Base-by-base conservation (phyloP, 1,140 invertebrate species). In the Paramacrobiotus metropolitanus region DNA sequence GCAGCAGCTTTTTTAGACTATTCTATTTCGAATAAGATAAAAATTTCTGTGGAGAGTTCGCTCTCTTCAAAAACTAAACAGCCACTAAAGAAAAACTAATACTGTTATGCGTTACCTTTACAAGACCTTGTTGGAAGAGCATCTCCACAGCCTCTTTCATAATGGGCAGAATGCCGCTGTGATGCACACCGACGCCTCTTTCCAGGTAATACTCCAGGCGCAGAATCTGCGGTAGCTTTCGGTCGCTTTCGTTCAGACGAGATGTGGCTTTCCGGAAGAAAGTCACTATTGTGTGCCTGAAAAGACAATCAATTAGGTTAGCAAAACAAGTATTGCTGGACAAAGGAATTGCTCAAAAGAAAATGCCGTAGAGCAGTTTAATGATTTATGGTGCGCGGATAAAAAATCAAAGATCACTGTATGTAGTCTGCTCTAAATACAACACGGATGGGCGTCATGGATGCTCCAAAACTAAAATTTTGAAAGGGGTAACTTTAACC, bases 101-200 rank as follows among this genome's bases (percentile, higher is more conserved):
- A 59, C 21, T 31, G 21, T 31, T 59, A 24, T 9, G 9, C 21
- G 21, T 59, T 62, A 86, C 84, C 76, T 89, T 91, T 2, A 97
- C 86, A 62, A 87, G 77, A 1, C 89, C 86, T 68, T 79, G 79
- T 69, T 92, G 86, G 72, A 98, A 98, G 1, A 96, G 74, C 80
- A 97, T 86, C 75, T 98, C 94, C 0, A 97, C 91, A 59, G 96
- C 88, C 78, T 98, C 94, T 71, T 97, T 96, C 0, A 98, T 76
- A 66, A 97, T 86, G 0, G 93, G 93, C 60, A 98, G 73, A 66
- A 98, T 91, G 24, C 93, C 92, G 74, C 90, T 94, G 71, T 98
- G 93, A 76, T 98, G 93, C 20, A 97, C 82, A 0, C 91, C 93
- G 64, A 97, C 84, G 0, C 94, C 94, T 65, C 82, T 79, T 68